Evolutionary conservation across 2,888 invertebrate genomes (phyloP).

Genomic region (Pharmacophagus antenor): DNA sequence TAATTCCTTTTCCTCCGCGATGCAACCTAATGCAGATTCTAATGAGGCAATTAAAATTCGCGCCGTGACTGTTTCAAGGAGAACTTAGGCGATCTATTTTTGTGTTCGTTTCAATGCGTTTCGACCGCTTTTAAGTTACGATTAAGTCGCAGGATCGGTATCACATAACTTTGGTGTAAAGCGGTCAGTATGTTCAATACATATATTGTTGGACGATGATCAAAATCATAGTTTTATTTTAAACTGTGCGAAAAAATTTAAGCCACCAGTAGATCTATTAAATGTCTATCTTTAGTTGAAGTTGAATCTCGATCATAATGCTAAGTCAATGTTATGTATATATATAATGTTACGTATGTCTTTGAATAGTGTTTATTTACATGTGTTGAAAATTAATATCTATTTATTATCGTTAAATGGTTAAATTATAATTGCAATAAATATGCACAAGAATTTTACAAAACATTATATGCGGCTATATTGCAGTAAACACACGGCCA

Average conservation of each 20-base stretch:
- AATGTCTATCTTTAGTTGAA: too few species aligned
- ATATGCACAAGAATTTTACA: neutral
- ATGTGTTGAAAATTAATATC: too few species aligned
- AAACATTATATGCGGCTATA: neutral
- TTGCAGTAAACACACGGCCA: conserved; percentile 2
- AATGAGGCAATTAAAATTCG: conserved; percentile 15
- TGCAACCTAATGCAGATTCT: conserved; percentile 3
- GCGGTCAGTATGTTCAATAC: neutral
- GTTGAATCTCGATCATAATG: too few species aligned
- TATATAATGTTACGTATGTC: neutral
- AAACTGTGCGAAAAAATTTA: too few species aligned
- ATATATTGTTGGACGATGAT: neutral
- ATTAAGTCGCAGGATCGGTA: conserved; percentile 5
- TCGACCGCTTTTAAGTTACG: conserved; percentile 7
- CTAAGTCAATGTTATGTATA: too few species aligned
- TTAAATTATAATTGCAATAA: neutral
- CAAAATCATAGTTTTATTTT: neutral
- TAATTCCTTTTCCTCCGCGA: neutral
- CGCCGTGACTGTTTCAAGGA: neutral
- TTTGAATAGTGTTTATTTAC: neutral
- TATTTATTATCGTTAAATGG: neutral
- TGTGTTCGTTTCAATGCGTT: conserved; percentile 12
- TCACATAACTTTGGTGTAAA: neutral
- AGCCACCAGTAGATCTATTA: too few species aligned
- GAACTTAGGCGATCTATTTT: conserved; percentile 12